Evolutionary conservation across 1,140 invertebrate species (phyloP).

Genomic region (Drosophila oshimai): DNA sequence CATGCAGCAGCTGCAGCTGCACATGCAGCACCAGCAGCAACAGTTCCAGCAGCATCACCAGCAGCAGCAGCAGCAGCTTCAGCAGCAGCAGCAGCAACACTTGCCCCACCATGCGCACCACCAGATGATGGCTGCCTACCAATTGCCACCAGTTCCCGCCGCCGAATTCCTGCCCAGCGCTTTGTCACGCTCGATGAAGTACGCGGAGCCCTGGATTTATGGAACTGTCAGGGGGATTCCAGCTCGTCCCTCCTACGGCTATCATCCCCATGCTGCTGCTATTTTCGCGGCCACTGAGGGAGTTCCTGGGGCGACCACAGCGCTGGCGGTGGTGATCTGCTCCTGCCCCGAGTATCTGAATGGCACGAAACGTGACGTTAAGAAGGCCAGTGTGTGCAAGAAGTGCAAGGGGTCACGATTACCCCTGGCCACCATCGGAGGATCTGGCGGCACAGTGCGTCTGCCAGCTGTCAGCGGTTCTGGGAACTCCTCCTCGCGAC

Average conservation of each 20-base stretch:
- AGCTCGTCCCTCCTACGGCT: conserved; percentile 83
- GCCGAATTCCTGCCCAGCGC: conserved; percentile 83
- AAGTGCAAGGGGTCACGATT: conserved; percentile 91
- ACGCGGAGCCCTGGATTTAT: conserved; percentile 92
- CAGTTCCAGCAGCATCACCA: conserved; percentile 40
- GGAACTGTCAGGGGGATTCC: conserved; percentile 86
- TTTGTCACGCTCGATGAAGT: conserved; percentile 91
- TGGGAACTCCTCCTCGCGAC: conserved; percentile 67
- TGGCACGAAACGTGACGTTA: conserved; percentile 88
- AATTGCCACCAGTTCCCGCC: conserved; percentile 50
- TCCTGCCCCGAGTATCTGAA: conserved; percentile 89
- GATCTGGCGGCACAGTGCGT: conserved; percentile 84
- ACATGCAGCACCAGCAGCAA: conserved; percentile 50
- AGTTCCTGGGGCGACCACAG: conserved; percentile 29
- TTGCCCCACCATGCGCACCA: conserved; percentile 46
- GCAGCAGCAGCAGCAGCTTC: conserved; percentile 34
- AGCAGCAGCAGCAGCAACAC: conserved; percentile 58
- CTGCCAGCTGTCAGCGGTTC: conserved; percentile 83
- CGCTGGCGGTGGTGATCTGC: conserved; percentile 88
- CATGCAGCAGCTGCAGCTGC: conserved; percentile 67
- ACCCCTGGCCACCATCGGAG: conserved; percentile 84
- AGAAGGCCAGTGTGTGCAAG: conserved; percentile 89
- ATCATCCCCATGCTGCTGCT: conserved; percentile 84
- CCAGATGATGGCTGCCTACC: conserved; percentile 52
- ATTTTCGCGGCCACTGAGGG: conserved; percentile 82